Evolutionary conservation across 2,888 invertebrate genomes (phyloP), one percentile per base, ranked within the genome.

Genomic region (Stenurella melanura): DNA sequence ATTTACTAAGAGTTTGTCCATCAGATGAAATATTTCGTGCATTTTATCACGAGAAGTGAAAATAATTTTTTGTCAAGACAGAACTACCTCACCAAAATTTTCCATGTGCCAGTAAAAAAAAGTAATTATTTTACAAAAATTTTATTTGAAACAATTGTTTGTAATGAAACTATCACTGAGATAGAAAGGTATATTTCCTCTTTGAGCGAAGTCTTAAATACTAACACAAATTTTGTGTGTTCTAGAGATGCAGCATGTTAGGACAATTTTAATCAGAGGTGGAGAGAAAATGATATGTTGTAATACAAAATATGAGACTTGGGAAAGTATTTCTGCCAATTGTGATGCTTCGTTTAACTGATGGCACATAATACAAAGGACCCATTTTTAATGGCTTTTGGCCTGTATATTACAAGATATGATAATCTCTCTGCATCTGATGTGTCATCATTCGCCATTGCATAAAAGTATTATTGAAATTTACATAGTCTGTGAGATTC

Each of bases 401-500:
- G 30, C 30, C 3, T 7, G 2, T 42, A 4, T 15, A 15, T 42
- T 42, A 15, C 42, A 42, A n/a, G 1, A 50, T n/a, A 50, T n/a
- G 5, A 50, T n/a, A 1, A 50, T 50, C 50, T n/a, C 12, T 50
- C 50, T 69, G 9, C 18, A 34, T 50, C 58, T 42, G 50, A 34
- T 61, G 42, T 64, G 17, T 71, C 70, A 42, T 19, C 17, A 74
- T 26, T 30, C 17, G 50, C 26, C 64, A 61, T 38, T 57, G 60
- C 63, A 69, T 30, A 34, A 54, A 54, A 74, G 73, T 69, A 68
- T 73, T 76, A 73, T 56, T 57, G 38, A 60, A 64, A 68, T 64
- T 12, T 57, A 54, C 42, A 64, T 58, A 77, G 73, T 60, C 73
- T 74, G 76, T 56, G 58, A 71, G 70, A 74, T 73, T 71, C 77